phyloP scores from a whole-genome alignment of 2,888 invertebrate genomes.

The Andrena camellia region DNA sequence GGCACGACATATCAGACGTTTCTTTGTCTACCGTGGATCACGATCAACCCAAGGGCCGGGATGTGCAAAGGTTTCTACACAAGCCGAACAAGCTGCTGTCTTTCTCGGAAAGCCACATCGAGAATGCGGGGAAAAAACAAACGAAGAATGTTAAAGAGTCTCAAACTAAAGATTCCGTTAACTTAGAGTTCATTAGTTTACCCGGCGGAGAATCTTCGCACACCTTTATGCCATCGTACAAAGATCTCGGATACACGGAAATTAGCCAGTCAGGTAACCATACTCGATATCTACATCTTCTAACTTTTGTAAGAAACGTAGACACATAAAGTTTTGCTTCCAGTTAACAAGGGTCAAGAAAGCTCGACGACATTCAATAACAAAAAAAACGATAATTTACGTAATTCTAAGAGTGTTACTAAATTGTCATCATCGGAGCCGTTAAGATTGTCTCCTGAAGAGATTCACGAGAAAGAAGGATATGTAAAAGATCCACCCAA shows the following conservation, averaged over 20 bases:
- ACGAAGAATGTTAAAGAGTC: slow-evolving; percentile 33
- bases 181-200: slow-evolving; percentile 77
- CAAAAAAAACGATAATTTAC: slow-evolving; percentile 29
- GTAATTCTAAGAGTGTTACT: slow-evolving; percentile 7
- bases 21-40: slow-evolving; percentile 70
- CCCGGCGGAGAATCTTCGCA: slow-evolving; percentile 75
- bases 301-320: not conserved
- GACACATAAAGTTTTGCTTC: slow-evolving; percentile 6
- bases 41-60: not conserved
- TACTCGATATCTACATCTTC: not conserved
- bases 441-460: slow-evolving; percentile 26
- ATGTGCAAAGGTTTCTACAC: not conserved
- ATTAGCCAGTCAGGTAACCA: slow-evolving; percentile 53
- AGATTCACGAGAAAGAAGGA: slow-evolving; percentile 21
- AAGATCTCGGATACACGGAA: slow-evolving; percentile 61
- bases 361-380: not conserved
- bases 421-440: slow-evolving; percentile 19
- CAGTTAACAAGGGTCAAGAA: slow-evolving; percentile 40
- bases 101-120: slow-evolving; percentile 23
- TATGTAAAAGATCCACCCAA: slow-evolving; percentile 11
- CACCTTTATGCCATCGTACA: slow-evolving; percentile 63
- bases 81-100: slow-evolving; percentile 10
- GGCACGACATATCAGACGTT: slow-evolving; percentile 71
- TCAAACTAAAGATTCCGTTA: slow-evolving; percentile 65
- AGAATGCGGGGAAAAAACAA: slow-evolving; percentile 59